A percentile compares a stretch with the other conserved stretches of the same genome.
Evolutionary conservation across 2,113 vertebrate genomes (phyloP).

Genomic region (Actinemys pallida): DNA sequence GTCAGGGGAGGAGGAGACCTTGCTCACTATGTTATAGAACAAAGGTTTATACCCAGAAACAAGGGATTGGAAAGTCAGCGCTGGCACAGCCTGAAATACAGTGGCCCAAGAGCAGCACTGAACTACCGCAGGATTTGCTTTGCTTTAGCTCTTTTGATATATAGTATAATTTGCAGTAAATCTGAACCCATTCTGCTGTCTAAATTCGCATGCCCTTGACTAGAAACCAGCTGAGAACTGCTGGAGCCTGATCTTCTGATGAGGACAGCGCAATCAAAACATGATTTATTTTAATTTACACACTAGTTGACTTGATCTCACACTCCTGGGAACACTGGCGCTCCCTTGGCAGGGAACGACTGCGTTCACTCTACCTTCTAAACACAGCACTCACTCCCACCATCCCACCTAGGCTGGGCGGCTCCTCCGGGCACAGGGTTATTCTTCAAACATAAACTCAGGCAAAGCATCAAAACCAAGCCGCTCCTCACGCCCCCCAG

Average conservation of each 20-base stretch:
- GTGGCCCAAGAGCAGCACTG: not conserved
- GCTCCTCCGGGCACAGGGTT: no score
- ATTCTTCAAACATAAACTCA: no score
- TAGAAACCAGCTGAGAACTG: not conserved
- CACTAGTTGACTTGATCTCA: not conserved
- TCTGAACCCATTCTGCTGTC: not conserved
- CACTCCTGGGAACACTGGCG: not conserved
- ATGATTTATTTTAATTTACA: accelerated
- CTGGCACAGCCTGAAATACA: not conserved
- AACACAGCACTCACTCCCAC: not conserved
- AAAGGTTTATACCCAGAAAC: not conserved
- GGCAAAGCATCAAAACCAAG: no score
- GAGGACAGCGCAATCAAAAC: not conserved
- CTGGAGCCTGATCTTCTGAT: not conserved
- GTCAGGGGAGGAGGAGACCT: not conserved
- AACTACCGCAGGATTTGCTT: not conserved
- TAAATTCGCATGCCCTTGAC: not conserved
- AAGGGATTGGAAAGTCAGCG: not conserved
- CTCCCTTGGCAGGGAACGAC: not conserved
- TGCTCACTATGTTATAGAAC: not conserved
- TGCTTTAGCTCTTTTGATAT: not conserved
- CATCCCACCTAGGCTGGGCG: no score
- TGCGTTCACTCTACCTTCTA: not conserved
- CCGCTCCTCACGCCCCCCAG: no score
- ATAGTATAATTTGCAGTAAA: not conserved